Evolutionary conservation across 2,797 vertebrate species (phyloP).

Genomic region (Betta splendens): DNA sequence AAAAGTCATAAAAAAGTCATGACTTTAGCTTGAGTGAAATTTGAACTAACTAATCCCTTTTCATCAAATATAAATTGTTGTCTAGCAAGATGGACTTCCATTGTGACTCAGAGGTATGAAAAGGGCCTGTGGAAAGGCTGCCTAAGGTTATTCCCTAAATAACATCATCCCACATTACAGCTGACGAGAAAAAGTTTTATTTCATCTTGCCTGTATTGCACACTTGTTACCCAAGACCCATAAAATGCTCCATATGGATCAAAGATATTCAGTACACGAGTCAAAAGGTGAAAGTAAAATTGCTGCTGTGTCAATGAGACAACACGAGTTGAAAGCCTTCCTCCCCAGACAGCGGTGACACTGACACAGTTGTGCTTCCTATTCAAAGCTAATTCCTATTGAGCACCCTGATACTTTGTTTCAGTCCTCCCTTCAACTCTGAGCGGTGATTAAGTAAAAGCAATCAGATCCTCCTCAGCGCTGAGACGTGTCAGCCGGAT

Average conservation of each 20-base stretch:
- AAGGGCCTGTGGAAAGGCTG: background rate
- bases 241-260: background rate
- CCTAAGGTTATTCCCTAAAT: conserved; percentile 29
- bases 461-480: conserved; percentile 63
- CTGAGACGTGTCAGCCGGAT: conserved; percentile 66
- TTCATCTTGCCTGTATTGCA: conserved; percentile 20
- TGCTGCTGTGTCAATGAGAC: background rate
- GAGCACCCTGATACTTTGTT: background rate
- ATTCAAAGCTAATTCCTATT: conserved; percentile 27
- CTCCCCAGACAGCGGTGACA: background rate
- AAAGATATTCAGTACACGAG: conserved; percentile 11
- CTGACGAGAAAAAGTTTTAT: conserved; percentile 22
- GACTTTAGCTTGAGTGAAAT: conserved; percentile 20
- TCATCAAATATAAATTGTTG: conserved; percentile 48
- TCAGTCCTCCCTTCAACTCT: conserved; percentile 31
- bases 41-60: conserved; percentile 13
- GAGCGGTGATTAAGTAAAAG: conserved; percentile 64
- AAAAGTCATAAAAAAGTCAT: conserved; percentile 24
- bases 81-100: conserved; percentile 5
- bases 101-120: conserved; percentile 18
- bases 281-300: background rate
- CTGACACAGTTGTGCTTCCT: conserved; percentile 25
- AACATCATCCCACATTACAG: conserved; percentile 24
- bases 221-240: background rate
- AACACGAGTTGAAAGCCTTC: background rate